These are phyloP conservation scores for Synergus laeviventris DNA, from an alignment of 2,888 invertebrate genomes.

Conservation along the genomic window DNA sequence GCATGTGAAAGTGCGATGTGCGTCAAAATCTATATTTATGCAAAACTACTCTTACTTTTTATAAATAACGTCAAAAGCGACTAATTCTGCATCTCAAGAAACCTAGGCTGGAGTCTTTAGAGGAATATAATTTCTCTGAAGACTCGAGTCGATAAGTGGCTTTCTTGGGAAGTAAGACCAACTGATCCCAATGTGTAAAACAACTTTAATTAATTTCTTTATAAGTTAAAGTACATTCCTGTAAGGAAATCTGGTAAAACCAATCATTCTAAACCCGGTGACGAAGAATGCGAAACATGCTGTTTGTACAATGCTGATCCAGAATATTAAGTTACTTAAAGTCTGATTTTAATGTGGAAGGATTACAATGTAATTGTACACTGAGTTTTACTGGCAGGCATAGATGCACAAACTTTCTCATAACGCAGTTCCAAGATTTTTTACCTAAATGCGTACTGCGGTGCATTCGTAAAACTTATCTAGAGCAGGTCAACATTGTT, in stretches of 20 bases:
- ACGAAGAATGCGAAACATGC: constrained; percentile 24
- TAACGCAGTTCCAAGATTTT: constrained; percentile 10
- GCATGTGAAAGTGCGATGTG: constrained; percentile 14
- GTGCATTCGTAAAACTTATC: constrained; percentile 36
- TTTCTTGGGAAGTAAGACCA: constrained; percentile 52
- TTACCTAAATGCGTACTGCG: constrained; percentile 5
- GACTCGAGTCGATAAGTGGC: constrained; percentile 3
- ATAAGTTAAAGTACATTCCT: constrained; percentile 64
- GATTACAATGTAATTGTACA: constrained; percentile 17
- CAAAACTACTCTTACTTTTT: constrained; percentile 10
- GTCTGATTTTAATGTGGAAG: constrained; percentile 37
- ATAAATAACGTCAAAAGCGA: constrained; percentile 14
- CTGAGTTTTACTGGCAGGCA: constrained; percentile 26
- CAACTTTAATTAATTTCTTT: constrained; percentile 56
- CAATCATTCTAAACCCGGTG: constrained; percentile 7
- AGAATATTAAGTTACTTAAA: constrained; percentile 32
- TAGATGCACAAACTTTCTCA: constrained; percentile 33
- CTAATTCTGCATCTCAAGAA: background rate
- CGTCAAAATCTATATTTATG: constrained; percentile 10
- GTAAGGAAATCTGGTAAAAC: constrained; percentile 56
- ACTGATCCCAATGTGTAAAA: constrained; percentile 50
- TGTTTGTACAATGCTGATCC: constrained; percentile 36
- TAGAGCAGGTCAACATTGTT: constrained; percentile 31
- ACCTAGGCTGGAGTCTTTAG: background rate
- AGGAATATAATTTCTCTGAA: constrained; percentile 1